Evolutionary conservation across 2,113 vertebrate species (phyloP), one percentile per base, ranked within the genome.

Genomic region (Mesocricetus auratus): DNA sequence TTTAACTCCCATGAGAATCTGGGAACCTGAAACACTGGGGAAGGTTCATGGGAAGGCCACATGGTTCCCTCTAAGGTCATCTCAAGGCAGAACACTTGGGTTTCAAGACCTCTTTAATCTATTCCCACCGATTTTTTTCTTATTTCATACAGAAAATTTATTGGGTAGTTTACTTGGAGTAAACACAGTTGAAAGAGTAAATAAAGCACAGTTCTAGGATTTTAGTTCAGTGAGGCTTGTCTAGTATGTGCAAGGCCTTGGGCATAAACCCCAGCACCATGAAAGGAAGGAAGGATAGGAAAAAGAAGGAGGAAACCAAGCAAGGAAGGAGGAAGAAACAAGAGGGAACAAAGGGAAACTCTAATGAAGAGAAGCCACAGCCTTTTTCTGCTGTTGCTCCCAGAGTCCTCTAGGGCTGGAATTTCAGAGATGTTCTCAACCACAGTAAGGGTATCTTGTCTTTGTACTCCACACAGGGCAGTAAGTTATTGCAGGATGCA

Each of bases 341-440:
- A 13, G 6, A 36, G 5, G 31, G 16, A 45, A 42, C 45, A 17
- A 87, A 93, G n/a, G 29, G 45, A 77, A 68, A 74, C 73, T 58
- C 26, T 68, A 36, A n/a, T 47, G 2, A 31, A 73, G 3, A 13
- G 60, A 11, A 73, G 31, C 5, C 2, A 47, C 1, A 71, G 22
- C 24, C 56, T 69, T 77, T 93, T 89, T 79, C 81, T 96, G 71
- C 60, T 47, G 60, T 42, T 77, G 90, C 86, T 75, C 53, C 42
- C 5, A 81, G 86, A 33, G 42, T 7, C n/a, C 39, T 33, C 89
- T 93, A 64, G 71, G 71, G 29, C 53, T 89, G 50, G 24, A 71
- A 85, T 89, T 93, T 92, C 69, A 90, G 91, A 87, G 50, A 78
- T 50, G 36, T 39, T 58, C 53, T 22, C 13, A 93, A 31, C 73